Evolutionary conservation across 2,888 invertebrate genomes (phyloP).

Genomic region (Ichneumoninae sp.): DNA sequence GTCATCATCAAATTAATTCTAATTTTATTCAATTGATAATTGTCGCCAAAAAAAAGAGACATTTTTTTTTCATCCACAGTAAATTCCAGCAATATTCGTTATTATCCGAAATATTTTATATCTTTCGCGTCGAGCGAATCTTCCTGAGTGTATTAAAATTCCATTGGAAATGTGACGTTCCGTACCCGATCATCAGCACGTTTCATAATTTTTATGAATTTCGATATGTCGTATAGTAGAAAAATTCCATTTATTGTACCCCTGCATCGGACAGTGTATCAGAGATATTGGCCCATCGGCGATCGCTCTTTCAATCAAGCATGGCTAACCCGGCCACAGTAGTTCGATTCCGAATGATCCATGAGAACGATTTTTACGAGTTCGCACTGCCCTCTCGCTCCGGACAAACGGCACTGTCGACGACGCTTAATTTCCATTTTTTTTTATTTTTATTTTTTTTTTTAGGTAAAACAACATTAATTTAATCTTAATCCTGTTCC

Average conservation of each 20-base stretch:
- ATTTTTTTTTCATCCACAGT: neutral
- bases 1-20: neutral
- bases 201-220: slow-evolving; percentile 5
- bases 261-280: slow-evolving; percentile 3
- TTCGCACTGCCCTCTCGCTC: neutral
- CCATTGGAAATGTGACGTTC: neutral
- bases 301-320: slow-evolving; percentile 10
- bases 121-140: slow-evolving; percentile 1
- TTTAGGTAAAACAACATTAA: neutral
- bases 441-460: neutral
- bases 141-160: neutral
- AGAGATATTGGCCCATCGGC: neutral
- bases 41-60: neutral
- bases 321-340: slow-evolving; percentile 26
- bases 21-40: neutral
- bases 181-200: slow-evolving; percentile 5
- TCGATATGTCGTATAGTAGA: neutral
- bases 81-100: neutral
- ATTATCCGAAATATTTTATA: neutral
- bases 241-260: neutral
- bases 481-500: slow-evolving; percentile 10
- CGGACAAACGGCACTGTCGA: slow-evolving; percentile 44
- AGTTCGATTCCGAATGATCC: neutral
- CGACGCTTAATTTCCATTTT: slow-evolving; percentile 15
- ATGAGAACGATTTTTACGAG: neutral